Evolutionary conservation across 2,888 invertebrate genomes (phyloP), one percentile per base, ranked within the genome.

Genomic region (Physocephala rufipes): DNA sequence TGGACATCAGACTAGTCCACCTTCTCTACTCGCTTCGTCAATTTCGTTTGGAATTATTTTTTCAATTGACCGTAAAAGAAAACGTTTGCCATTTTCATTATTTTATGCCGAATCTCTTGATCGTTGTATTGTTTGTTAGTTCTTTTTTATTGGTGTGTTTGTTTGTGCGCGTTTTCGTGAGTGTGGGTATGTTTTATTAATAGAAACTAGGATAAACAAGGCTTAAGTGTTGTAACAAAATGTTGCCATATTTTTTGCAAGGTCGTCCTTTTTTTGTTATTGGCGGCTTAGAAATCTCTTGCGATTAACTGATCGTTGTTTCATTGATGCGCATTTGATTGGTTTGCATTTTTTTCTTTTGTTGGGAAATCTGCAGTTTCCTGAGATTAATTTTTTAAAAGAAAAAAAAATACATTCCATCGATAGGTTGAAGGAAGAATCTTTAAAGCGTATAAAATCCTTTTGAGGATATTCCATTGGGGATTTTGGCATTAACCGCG

Each of bases 31-130:
- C 36, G 9, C 9, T 36, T 36, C 36, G 36, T 36, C 36, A 9
- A 9, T 36, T 36, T 36, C 36, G 36, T 9, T 36, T 70, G 76
- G 80, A 81, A 80, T 83, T 82, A 83, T 83, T 83, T 82, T 82
- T 83, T 81, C 83, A 82, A 83, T 83, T 83, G 82, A 83, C 83
- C 83, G 78, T 81, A 78, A 74, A 79, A 78, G 36, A 78, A 73
- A 75, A 26, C 59, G 71, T 62, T 71, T 65, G 24, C 49, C 47
- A 51, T 68, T 51, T 19, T 21, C 9, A 30, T 36, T 21, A 7
- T 36, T 12, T 26, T 24, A 9, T n/a, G 30, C n/a, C 9, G 15
- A 28, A 19, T 2, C 36, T 28, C n/a, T 24, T 36, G 19, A 5
- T 64, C 49, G 7, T 36, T 21, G 24, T 16, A 15, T 47, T 26